Percentiles rank a stretch among this genome's conserved stretches.
Conservation (phyloP, 2,113 vertebrate genomes). For the Arenaria interpres region DNA sequence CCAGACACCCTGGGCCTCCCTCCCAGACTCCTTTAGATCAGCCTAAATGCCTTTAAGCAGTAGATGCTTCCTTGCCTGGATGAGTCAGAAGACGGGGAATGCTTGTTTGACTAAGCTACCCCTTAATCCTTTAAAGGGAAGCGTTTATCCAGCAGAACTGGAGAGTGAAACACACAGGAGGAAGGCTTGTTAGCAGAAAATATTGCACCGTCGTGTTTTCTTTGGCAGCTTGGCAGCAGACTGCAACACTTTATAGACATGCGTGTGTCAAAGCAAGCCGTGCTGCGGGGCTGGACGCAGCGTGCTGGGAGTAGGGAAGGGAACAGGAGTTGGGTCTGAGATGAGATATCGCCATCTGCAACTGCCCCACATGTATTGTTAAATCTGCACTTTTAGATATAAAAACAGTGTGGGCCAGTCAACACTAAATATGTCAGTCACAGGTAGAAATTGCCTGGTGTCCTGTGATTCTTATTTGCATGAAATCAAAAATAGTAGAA, state of each 20-base stretch:
- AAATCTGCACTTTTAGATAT: background rate
- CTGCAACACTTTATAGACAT: background rate
- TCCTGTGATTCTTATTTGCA: conserved; percentile 66
- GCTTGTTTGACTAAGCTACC: background rate
- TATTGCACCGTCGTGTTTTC: background rate
- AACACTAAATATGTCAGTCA: conserved; percentile 66
- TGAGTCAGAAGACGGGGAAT: background rate
- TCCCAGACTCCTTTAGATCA: background rate
- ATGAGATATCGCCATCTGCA: background rate
- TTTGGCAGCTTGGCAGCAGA: background rate
- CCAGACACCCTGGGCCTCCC: background rate
- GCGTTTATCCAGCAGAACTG: background rate
- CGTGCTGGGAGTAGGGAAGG: background rate
- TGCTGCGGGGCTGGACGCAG: background rate
- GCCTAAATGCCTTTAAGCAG: background rate
- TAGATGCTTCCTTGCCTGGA: background rate
- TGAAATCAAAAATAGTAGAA: conserved; percentile 67
- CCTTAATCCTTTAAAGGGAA: background rate
- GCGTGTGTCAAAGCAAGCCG: background rate
- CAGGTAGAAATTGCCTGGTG: conserved; percentile 37
- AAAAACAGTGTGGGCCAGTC: conserved; percentile 54
- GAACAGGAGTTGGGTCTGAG: background rate
- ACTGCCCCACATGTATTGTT: background rate
- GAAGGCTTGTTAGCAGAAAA: conserved; percentile 44
- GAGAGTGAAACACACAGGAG: background rate